Evolutionary conservation across 2,113 vertebrate species (phyloP), one percentile per base, ranked within the genome.

Genomic region (Nycticorax nycticorax): DNA sequence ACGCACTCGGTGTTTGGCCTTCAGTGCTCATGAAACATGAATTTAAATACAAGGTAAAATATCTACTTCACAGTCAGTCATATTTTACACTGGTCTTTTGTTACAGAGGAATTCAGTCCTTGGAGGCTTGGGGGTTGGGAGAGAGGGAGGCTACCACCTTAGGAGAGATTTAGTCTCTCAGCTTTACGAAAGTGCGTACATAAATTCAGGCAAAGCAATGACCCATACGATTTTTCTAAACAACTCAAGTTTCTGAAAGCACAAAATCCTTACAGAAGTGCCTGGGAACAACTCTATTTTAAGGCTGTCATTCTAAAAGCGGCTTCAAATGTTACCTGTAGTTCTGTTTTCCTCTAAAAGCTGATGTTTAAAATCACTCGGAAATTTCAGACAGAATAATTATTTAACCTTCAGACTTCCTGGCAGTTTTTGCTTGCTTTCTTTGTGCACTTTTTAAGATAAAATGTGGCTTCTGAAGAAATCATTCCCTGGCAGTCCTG

Each of bases 1-100:
- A 72, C 33, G 66, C n/a, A 66, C 14, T 37, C 47, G 20, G 39
- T 59, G 47, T 62, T 30, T 71, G 62, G 50, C 60, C 69, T 85
- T 89, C 53, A 63, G 23, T 35, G 48, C 48, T 73, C 35, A 66
- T 11, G 30, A 41, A 95, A 82, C 26, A 56, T 14, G 20, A 72
- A 75, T 92, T 87, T 79, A 95, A 94, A 93, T 43, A 66, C 41
- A 85, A 93, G 35, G 59, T 63, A 83, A 91, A 92, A 73, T 39
- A 81, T 17, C 53, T 91, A 6, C 43, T 76, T 81, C 71, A 37
- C 77, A 88, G 57, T 28, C 68, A 92, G 48, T 50, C 2, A 2
- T 55, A 79, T 85, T 89, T 94, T 55, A 92, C 55, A 67, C 53
- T 73, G 24, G n/a, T 47, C 63, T 78, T 95, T 62, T 63, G 23